These are phyloP conservation scores for Anguilla japonica DNA, from an alignment of 2,113 vertebrate species.

Conservation along the genomic window DNA sequence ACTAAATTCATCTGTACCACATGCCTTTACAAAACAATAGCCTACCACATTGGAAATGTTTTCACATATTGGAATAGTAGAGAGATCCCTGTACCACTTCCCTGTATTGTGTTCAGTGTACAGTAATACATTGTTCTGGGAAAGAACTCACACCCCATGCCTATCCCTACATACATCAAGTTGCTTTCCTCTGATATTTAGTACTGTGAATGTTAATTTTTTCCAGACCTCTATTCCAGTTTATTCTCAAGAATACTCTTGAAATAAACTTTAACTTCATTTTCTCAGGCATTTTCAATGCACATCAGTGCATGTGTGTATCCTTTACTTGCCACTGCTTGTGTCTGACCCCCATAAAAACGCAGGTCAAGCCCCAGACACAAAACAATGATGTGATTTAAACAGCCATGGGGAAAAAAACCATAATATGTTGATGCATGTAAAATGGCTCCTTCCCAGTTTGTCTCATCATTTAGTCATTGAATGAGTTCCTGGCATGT, in stretches of 20 bases:
- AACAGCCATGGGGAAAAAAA: background rate
- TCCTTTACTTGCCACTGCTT: background rate
- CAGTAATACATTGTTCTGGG: background rate
- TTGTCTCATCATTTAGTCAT: background rate
- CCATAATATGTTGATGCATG: background rate
- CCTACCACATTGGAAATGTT: background rate
- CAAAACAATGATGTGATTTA: background rate
- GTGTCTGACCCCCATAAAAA: background rate
- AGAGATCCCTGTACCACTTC: background rate
- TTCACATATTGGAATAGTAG: background rate
- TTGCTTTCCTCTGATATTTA: background rate
- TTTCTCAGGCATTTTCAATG: background rate
- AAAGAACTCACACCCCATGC: background rate
- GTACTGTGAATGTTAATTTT: background rate
- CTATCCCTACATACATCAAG: no score
- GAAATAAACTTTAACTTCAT: background rate
- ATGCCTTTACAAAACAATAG: background rate
- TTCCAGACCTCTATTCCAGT: background rate
- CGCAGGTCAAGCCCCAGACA: background rate
- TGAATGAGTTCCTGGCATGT: background rate
- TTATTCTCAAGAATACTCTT: no score
- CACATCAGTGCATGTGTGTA: background rate
- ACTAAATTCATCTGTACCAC: background rate
- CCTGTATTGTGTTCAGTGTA: background rate
- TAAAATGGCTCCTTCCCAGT: background rate